phyloP scores from a whole-genome alignment of 2,113 vertebrate species.

The Gadus macrocephalus region DNA sequence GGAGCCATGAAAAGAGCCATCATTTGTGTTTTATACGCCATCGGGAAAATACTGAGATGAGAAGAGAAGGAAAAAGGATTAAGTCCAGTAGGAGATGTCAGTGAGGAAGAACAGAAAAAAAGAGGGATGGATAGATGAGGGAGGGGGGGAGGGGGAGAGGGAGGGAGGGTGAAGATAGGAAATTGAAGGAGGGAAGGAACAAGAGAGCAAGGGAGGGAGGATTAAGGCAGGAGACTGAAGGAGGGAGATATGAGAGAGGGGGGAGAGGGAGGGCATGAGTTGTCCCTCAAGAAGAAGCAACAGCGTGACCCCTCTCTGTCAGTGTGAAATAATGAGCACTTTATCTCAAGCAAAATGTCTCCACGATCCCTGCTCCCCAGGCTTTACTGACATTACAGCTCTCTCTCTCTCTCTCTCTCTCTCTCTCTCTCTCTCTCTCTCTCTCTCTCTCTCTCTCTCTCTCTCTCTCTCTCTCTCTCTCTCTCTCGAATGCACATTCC shows the following conservation, averaged over 20 bases:
- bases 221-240: background rate
- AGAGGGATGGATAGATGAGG: background rate
- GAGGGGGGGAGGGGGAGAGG: background rate
- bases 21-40: slow-evolving; percentile 39
- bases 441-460: too few relatives aligned
- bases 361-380: slow-evolving; percentile 52
- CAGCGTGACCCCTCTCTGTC: slow-evolving; percentile 49
- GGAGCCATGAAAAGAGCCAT: slow-evolving; percentile 56
- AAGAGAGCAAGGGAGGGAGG: slow-evolving; percentile 14
- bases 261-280: background rate
- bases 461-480: slow-evolving; percentile 28
- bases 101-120: background rate
- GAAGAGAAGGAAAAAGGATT: background rate
- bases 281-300: slow-evolving; percentile 41
- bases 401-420: slow-evolving; percentile 20
- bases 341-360: slow-evolving; percentile 60
- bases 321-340: slow-evolving; percentile 67
- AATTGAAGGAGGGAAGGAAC: slow-evolving; percentile 19
- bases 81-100: background rate
- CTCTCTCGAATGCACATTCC: too few relatives aligned
- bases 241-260: too few relatives aligned
- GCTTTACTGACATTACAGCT: slow-evolving; percentile 54
- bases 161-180: background rate
- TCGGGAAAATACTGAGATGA: background rate
- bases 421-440: background rate